phyloP scores from a whole-genome alignment of 2,888 invertebrate genomes.

The Drosophila lacicola region DNA sequence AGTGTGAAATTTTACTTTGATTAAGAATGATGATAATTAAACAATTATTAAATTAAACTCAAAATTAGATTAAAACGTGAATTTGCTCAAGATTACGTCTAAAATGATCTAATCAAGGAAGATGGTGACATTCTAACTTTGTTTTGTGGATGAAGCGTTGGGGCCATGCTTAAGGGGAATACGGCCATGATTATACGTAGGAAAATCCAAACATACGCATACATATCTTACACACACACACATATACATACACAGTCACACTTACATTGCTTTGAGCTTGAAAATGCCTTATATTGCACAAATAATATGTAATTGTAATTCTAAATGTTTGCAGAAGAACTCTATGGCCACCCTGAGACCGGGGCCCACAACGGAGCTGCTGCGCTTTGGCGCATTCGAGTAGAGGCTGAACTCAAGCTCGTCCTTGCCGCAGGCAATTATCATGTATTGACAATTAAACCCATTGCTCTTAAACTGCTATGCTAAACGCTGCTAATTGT shows the following conservation, averaged over 20 bases:
- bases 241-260: constrained; percentile 8
- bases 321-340: constrained; percentile 75
- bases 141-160: constrained; percentile 6
- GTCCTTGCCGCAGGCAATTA: constrained; percentile 52
- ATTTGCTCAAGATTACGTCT: not conserved
- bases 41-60: too few relatives aligned
- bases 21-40: too few relatives aligned
- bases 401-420: constrained; percentile 27
- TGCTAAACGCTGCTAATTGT: constrained; percentile 65
- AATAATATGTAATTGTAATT: constrained; percentile 60
- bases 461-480: constrained; percentile 7
- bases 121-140: constrained; percentile 10
- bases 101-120: constrained; percentile 3
- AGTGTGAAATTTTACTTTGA: too few relatives aligned
- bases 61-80: too few relatives aligned
- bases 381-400: constrained; percentile 74
- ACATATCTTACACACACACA: constrained; percentile 1
- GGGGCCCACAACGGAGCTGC: constrained; percentile 63
- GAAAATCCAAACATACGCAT: not conserved
- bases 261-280: constrained; percentile 21
- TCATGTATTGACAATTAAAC: constrained; percentile 13
- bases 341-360: constrained; percentile 69
- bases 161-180: constrained; percentile 11
- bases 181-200: constrained; percentile 14
- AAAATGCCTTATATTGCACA: constrained; percentile 10